Conservation (phyloP, 35 echinoderm and acorn worm species). For the Lytechinus pictus region DNA sequence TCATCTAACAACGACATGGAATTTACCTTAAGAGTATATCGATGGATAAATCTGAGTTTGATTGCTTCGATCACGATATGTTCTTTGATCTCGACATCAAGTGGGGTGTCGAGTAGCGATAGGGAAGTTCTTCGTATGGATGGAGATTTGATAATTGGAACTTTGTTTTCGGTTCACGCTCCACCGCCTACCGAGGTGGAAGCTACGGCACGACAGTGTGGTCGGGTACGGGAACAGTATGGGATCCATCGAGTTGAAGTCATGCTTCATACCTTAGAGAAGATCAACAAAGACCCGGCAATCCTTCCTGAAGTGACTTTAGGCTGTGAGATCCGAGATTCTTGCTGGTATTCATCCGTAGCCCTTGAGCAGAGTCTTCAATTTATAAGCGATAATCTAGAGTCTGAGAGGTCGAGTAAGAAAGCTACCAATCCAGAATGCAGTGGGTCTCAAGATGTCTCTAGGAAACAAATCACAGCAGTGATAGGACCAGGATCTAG, state of each 20-base stretch:
- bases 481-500: constrained; percentile 98
- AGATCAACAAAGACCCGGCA: constrained; percentile 73
- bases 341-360: constrained; percentile 95
- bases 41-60: neutral
- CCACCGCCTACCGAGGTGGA: constrained; percentile 58
- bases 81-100: neutral
- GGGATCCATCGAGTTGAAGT: constrained; percentile 96
- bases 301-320: constrained; percentile 75
- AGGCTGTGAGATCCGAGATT: constrained; percentile 92
- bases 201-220: constrained; percentile 74
- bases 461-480: constrained; percentile 78
- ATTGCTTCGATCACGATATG: neutral
- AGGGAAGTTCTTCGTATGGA: constrained; percentile 88
- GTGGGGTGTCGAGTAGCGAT: neutral
- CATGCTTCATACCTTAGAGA: constrained; percentile 83
- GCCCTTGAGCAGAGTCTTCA: constrained; percentile 94
- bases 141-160: constrained; percentile 88
- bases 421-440: neutral
- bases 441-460: neutral
- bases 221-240: constrained; percentile 89
- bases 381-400: constrained; percentile 87
- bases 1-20: neutral
- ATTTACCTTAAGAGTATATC: neutral
- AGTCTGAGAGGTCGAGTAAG: constrained; percentile 23
- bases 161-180: constrained; percentile 94